These are phyloP conservation scores for Borostomias antarcticus DNA, from an alignment of 2,797 vertebrate genomes.

Conservation along the genomic window DNA sequence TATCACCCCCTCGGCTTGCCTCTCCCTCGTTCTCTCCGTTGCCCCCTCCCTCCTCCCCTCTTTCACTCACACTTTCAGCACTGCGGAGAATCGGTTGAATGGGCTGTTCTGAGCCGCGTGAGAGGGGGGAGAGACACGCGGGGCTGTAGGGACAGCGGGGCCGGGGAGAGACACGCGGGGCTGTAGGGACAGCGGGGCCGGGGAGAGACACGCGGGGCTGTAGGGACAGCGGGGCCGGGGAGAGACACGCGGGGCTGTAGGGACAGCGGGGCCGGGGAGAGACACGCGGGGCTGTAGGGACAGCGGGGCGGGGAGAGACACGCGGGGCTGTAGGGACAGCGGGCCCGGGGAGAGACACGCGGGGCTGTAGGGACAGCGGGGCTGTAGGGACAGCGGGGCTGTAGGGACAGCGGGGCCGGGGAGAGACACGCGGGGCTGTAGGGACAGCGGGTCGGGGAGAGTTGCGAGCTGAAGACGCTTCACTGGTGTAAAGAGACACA, in stretches of 20 bases:
- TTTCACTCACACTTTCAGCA: constrained; percentile 66
- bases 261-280: constrained; percentile 1
- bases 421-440: constrained; percentile 12
- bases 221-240: background rate
- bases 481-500: background rate
- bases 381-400: constrained; percentile 11
- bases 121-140: constrained; percentile 18
- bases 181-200: constrained; percentile 8
- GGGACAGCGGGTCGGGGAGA: constrained; percentile 10
- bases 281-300: too few species aligned
- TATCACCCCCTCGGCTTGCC: constrained; percentile 26
- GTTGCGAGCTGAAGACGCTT: constrained; percentile 1
- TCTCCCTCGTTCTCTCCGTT: constrained; percentile 28
- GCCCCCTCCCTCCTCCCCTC: constrained; percentile 29
- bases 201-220: constrained; percentile 15
- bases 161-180: constrained; percentile 6
- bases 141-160: background rate
- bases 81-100: constrained; percentile 76
- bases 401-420: background rate
- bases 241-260: constrained; percentile 11
- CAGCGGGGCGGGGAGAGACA: constrained; percentile 20
- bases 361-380: background rate
- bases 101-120: constrained; percentile 61
- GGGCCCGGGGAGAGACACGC: constrained; percentile 13
- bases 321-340: background rate